A percentile compares a stretch with the other conserved stretches of the same genome.
Evolutionary conservation across 2,888 invertebrate species (phyloP).

Genomic region (Odontomyia ornata): DNA sequence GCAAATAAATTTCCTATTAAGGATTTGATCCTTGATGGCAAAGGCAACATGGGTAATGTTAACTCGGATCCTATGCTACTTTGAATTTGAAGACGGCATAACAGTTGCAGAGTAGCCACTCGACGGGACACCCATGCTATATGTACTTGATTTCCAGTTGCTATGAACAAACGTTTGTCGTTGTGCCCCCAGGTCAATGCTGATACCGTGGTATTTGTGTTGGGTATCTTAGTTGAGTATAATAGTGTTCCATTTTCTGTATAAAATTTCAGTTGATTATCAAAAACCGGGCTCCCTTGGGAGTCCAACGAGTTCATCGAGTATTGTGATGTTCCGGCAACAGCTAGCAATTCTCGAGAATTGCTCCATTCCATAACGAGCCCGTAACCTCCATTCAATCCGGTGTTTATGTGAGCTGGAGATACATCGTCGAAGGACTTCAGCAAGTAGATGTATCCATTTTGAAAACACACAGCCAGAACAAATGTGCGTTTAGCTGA

Average conservation of each 20-base stretch:
- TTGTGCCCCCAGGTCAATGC: conserved; percentile 99
- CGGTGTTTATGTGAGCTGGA: conserved; percentile 85
- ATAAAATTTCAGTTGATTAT: conserved; percentile 90
- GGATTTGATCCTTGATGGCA: conserved; percentile 87
- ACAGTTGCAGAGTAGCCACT: conserved; percentile 88
- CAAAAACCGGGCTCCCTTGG: conserved; percentile 69
- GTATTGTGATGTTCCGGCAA: conserved; percentile 77
- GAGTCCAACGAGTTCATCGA: conserved; percentile 57
- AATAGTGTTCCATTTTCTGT: conserved; percentile 84
- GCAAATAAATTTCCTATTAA: conserved; percentile 87
- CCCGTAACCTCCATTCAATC: conserved; percentile 77
- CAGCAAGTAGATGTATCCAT: conserved; percentile 89
- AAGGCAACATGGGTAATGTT: conserved; percentile 79
- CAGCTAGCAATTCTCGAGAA: conserved; percentile 89
- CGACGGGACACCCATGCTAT: conserved; percentile 93
- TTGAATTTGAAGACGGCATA: conserved; percentile 85
- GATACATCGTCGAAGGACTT: conserved; percentile 93
- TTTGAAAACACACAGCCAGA: conserved; percentile 86
- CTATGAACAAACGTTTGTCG: conserved; percentile 92
- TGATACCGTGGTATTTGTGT: conserved; percentile 80
- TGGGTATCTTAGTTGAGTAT: conserved; percentile 82
- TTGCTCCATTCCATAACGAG: conserved; percentile 97
- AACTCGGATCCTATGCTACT: conserved; percentile 78
- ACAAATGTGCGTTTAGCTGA: conserved; percentile 75
- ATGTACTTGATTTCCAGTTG: conserved; percentile 89